These are phyloP conservation scores for Pachymerium ferrugineum DNA, from an alignment of 2,888 invertebrate genomes.

Conservation along the genomic window DNA sequence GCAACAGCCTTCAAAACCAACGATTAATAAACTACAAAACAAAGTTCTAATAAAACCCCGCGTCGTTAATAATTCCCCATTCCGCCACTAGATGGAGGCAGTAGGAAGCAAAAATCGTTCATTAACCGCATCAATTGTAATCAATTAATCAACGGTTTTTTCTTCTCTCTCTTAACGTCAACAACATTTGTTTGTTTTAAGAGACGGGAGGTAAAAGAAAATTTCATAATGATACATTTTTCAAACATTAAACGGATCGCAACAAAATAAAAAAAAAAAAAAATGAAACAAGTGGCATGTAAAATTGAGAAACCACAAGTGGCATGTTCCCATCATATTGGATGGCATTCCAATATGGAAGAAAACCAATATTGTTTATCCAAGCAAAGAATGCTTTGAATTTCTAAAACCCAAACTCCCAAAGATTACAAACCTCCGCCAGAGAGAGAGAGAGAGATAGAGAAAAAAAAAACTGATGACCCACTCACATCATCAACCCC, in stretches of 20 bases:
- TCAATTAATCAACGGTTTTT: no score
- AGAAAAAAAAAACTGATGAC: background rate
- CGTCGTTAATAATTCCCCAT: background rate
- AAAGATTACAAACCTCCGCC: background rate
- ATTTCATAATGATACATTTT: background rate
- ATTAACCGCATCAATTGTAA: no score
- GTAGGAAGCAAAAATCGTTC: background rate
- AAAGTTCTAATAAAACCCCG: no score
- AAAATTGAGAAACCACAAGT: conserved; percentile 16
- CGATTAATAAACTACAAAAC: no score
- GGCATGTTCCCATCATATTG: conserved; percentile 16
- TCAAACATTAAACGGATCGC: background rate
- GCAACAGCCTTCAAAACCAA: no score
- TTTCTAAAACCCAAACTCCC: background rate
- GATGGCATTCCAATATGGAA: background rate
- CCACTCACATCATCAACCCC: background rate
- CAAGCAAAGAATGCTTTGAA: background rate
- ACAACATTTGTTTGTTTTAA: no score
- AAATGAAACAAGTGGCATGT: background rate
- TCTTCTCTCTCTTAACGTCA: no score
- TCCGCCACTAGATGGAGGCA: background rate
- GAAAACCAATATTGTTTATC: conserved; percentile 14
- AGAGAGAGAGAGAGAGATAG: no score
- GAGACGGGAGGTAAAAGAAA: no score
- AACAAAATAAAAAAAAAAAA: background rate